These are phyloP conservation scores for Phalacrocorax pelagicus DNA, from an alignment of 2,113 vertebrate genomes.

Conservation along the genomic window DNA sequence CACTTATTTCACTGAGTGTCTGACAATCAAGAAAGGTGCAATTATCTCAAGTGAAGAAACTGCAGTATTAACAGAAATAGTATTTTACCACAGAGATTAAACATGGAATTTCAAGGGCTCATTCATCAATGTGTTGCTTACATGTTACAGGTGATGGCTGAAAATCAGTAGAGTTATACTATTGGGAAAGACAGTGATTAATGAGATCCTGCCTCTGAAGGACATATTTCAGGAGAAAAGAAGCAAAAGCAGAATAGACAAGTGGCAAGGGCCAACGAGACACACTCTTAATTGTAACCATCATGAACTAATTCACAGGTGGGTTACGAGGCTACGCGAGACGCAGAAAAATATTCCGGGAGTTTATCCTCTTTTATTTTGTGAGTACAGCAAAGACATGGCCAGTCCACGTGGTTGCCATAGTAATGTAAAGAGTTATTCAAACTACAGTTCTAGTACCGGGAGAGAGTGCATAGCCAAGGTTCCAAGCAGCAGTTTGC, in stretches of 20 bases:
- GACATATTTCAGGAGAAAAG: neutral
- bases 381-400: neutral
- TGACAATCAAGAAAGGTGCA: conserved; percentile 28
- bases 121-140: neutral
- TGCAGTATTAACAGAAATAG: conserved; percentile 19
- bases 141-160: conserved; percentile 12
- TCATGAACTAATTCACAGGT: neutral
- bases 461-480: neutral
- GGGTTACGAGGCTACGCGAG: accelerated
- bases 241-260: neutral
- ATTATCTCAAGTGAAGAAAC: conserved; percentile 45
- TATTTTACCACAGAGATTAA: conserved; percentile 21
- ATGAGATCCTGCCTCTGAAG: neutral
- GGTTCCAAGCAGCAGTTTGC: neutral
- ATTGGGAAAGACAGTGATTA: conserved; percentile 17
- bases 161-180: neutral
- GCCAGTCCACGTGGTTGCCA: neutral
- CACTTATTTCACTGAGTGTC: neutral
- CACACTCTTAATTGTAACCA: neutral
- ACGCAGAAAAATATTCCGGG: neutral
- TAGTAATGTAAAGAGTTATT: neutral
- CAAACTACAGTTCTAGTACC: neutral
- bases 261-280: neutral
- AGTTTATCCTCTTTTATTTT: neutral
- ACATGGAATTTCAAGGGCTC: conserved; percentile 10